These are phyloP conservation scores for Chrysochloris asiatica DNA, from an alignment of 2,113 vertebrate genomes.

Conservation along the genomic window DNA sequence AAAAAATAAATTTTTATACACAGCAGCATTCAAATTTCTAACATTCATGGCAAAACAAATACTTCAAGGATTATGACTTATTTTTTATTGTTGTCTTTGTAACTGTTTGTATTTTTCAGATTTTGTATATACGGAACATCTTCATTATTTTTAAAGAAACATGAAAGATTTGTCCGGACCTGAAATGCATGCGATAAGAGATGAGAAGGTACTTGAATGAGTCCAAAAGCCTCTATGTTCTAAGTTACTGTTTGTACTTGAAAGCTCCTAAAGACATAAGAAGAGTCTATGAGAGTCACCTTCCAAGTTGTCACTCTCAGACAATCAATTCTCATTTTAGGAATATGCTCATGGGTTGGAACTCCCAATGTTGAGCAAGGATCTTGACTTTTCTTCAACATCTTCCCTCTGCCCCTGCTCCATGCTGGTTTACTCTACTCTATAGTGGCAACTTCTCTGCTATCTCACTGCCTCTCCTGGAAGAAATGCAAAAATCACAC, in stretches of 20 bases:
- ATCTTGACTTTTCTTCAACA: rapidly evolving
- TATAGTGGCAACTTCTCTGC: background rate
- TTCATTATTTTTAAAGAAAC: background rate
- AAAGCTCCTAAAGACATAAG: slow-evolving; percentile 14
- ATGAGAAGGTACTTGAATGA: background rate
- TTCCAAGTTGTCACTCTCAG: background rate
- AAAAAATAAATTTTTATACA: background rate
- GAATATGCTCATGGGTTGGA: rapidly evolving
- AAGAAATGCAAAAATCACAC: background rate
- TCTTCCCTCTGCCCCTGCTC: background rate
- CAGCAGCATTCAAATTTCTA: background rate
- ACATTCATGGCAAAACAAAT: slow-evolving; percentile 1
- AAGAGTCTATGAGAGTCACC: background rate
- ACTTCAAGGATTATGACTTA: background rate
- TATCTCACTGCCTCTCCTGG: background rate
- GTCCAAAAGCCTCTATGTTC: background rate
- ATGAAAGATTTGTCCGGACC: background rate
- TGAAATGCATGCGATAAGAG: background rate
- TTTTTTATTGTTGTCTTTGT: background rate
- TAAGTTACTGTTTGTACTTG: slow-evolving; percentile 21
- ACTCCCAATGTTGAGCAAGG: background rate
- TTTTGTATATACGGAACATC: background rate
- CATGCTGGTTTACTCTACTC: background rate
- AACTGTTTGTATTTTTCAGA: background rate
- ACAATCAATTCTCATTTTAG: background rate